Evolutionary conservation across 2,797 vertebrate species (phyloP).

Genomic region (Enteromius mattozi): DNA sequence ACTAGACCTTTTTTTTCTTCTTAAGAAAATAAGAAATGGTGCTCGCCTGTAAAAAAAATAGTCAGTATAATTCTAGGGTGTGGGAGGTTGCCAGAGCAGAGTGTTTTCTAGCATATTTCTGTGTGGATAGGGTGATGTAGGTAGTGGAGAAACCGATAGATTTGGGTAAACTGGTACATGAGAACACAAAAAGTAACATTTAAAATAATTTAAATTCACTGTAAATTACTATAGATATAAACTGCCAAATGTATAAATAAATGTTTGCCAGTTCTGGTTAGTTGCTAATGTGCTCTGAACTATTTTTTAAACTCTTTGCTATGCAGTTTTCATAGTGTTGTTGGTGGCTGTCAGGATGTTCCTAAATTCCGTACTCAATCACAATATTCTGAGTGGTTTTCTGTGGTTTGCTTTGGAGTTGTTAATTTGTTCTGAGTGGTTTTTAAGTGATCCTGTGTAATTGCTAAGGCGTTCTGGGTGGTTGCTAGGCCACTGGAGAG

Average conservation of each 20-base stretch:
- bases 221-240: neutral
- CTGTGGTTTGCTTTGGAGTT: neutral
- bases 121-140: neutral
- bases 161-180: neutral
- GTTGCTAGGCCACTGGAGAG: neutral
- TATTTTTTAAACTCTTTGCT: neutral
- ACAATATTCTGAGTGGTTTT: neutral
- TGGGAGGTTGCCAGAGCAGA: neutral
- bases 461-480: neutral
- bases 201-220: neutral
- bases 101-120: neutral
- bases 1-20: neutral
- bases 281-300: neutral
- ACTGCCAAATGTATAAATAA: neutral
- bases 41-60: neutral
- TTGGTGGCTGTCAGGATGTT: neutral
- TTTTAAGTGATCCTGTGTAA: neutral
- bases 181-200: neutral
- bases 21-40: conserved; percentile 1
- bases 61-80: neutral
- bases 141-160: neutral
- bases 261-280: neutral
- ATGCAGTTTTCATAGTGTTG: neutral
- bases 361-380: neutral
- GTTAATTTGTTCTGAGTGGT: neutral